Conservation (phyloP, 2,888 invertebrate genomes). For the Carterocephalus palaemon region DNA sequence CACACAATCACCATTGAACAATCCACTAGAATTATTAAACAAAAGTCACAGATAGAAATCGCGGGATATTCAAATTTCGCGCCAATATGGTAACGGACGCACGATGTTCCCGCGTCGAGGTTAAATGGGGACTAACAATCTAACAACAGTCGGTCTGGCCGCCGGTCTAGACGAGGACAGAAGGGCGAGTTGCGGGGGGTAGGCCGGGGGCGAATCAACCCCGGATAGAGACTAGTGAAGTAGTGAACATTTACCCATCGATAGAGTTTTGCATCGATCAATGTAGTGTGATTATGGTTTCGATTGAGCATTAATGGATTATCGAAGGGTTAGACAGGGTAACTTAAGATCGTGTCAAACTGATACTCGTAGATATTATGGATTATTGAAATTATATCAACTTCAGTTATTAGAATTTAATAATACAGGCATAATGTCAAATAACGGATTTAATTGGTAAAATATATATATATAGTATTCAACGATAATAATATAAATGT, state of each 20-base stretch:
- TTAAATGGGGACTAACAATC: conserved; percentile 47
- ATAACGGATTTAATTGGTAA: no score
- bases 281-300: conserved; percentile 31
- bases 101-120: conserved; percentile 47
- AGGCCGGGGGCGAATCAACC: conserved; percentile 51
- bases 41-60: background rate
- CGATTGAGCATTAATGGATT: conserved; percentile 22
- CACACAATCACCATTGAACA: conserved; percentile 11
- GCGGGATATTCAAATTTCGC: conserved; percentile 56
- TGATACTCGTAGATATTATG: no score
- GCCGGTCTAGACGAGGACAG: conserved; percentile 64
- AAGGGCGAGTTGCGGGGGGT: conserved; percentile 37
- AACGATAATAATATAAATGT: no score
- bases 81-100: conserved; percentile 38
- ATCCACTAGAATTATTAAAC: no score
- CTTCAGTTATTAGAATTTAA: background rate
- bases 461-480: no score
- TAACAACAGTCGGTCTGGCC: conserved; percentile 43
- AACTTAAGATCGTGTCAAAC: background rate
- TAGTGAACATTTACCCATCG: conserved; percentile 53
- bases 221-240: conserved; percentile 34
- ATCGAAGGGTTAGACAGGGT: conserved; percentile 9
- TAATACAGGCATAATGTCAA: no score
- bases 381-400: no score
- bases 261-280: conserved; percentile 56